phyloP scores from a whole-genome alignment of 1,140 invertebrate species.

The Marisa cornuarietis region DNA sequence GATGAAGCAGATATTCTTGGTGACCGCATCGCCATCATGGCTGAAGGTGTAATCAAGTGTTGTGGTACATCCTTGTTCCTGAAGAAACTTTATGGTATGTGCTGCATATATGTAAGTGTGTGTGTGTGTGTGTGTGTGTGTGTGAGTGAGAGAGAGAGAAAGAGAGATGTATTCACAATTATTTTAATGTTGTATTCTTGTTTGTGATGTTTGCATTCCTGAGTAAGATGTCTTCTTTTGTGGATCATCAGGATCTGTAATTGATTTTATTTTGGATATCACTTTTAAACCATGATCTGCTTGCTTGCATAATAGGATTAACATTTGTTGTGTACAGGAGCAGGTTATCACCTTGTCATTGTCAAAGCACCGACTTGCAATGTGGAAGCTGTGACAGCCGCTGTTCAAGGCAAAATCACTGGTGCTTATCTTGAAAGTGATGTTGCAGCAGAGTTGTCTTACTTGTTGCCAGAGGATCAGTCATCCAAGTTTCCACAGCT shows the following conservation, averaged over 20 bases:
- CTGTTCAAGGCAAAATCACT: conserved; percentile 47
- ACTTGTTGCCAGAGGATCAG: conserved; percentile 61
- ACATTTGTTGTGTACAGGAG: conserved; percentile 44
- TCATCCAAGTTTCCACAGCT: conserved; percentile 65
- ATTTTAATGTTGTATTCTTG: no score
- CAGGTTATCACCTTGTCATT: conserved; percentile 63
- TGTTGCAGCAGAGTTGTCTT: conserved; percentile 60
- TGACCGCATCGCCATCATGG: conserved; percentile 92
- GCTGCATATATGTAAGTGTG: no score
- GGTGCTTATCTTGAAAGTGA: conserved; percentile 56
- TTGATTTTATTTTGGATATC: no score
- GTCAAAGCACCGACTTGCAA: conserved; percentile 67
- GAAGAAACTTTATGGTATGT: conserved; percentile 83
- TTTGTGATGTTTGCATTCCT: no score
- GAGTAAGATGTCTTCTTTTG: no score
- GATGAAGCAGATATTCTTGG: conserved; percentile 96
- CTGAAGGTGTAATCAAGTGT: conserved; percentile 82
- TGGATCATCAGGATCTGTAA: no score
- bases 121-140: no score
- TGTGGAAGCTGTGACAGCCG: conserved; percentile 58
- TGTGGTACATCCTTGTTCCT: conserved; percentile 87
- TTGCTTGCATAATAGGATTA: no score
- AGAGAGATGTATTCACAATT: no score
- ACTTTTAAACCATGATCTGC: no score
- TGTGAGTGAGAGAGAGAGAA: no score